A percentile compares a stretch with the other conserved stretches of the same genome.
phyloP scores from a whole-genome alignment of 2,888 invertebrate genomes.

The Aporophyla nigra region DNA sequence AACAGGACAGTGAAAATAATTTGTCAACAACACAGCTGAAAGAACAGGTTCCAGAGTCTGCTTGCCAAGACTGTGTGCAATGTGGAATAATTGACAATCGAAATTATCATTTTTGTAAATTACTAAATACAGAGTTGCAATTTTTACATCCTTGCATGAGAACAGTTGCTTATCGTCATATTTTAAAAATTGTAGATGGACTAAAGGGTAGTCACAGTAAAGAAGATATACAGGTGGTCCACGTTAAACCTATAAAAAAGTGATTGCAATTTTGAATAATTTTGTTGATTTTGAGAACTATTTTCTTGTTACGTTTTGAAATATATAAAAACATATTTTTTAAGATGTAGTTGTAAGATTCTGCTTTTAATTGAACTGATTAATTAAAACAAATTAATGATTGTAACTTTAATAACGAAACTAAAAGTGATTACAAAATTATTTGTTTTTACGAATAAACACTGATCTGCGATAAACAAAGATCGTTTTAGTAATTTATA shows the following conservation, averaged over 20 bases:
- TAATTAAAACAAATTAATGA: too few relatives aligned
- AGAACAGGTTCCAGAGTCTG: too few relatives aligned
- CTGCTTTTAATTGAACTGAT: too few relatives aligned
- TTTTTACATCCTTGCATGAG: slow-evolving; percentile 8
- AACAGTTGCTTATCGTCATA: slow-evolving; percentile 3
- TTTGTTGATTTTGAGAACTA: slow-evolving; percentile 1
- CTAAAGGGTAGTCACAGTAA: slow-evolving; percentile 6
- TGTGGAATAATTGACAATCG: slow-evolving; percentile 1
- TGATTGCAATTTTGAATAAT: slow-evolving; percentile 3
- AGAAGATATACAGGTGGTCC: slow-evolving; percentile 3
- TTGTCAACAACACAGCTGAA: not conserved
- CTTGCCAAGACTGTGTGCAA: slow-evolving; percentile 1
- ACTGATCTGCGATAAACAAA: too few relatives aligned
- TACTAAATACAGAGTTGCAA: not conserved
- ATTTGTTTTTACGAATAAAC: not conserved
- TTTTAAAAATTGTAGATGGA: slow-evolving; percentile 6
- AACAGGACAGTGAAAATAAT: slow-evolving; percentile 11
- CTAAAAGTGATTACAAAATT: slow-evolving; percentile 6
- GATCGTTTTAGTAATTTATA: too few relatives aligned
- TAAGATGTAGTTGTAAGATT: too few relatives aligned
- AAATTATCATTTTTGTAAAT: slow-evolving; percentile 7
- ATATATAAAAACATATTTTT: too few relatives aligned
- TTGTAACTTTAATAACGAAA: slow-evolving; percentile 6
- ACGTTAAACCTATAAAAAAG: slow-evolving; percentile 3
- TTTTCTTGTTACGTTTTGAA: not conserved